phyloP scores from a whole-genome alignment of 2,888 invertebrate species.

The Folsomia candida region DNA sequence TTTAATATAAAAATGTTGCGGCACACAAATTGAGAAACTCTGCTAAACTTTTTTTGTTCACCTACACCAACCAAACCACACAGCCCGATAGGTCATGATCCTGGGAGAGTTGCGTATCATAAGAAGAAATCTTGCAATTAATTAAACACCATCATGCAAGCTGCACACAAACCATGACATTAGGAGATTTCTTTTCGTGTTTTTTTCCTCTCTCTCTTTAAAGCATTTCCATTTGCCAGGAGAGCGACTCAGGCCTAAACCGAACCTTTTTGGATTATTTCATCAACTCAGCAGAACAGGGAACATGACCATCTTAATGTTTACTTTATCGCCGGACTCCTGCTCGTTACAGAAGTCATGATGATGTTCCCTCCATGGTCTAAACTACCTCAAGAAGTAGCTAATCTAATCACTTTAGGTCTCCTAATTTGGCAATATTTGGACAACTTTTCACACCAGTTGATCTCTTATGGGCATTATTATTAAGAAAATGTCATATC shows the following conservation, averaged over 20 bases:
- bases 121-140: neutral
- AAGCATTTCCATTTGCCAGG: no score
- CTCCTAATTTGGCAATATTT: neutral
- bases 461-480: conserved; percentile 2
- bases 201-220: no score
- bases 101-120: neutral
- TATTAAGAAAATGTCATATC: neutral
- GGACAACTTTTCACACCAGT: conserved; percentile 7
- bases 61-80: neutral
- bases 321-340: neutral
- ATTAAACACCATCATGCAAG: neutral
- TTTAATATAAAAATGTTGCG: no score
- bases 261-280: neutral
- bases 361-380: neutral
- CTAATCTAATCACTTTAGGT: neutral
- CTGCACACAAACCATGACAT: no score
- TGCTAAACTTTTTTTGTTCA: no score
- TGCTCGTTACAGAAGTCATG: neutral
- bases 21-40: no score
- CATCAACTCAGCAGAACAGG: neutral
- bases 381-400: neutral
- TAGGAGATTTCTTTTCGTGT: no score
- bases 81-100: neutral
- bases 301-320: neutral
- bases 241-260: no score